These are phyloP conservation scores for Actinostola sp. DNA, from an alignment of 92 coral and sea anemone genomes.

Conservation along the genomic window DNA sequence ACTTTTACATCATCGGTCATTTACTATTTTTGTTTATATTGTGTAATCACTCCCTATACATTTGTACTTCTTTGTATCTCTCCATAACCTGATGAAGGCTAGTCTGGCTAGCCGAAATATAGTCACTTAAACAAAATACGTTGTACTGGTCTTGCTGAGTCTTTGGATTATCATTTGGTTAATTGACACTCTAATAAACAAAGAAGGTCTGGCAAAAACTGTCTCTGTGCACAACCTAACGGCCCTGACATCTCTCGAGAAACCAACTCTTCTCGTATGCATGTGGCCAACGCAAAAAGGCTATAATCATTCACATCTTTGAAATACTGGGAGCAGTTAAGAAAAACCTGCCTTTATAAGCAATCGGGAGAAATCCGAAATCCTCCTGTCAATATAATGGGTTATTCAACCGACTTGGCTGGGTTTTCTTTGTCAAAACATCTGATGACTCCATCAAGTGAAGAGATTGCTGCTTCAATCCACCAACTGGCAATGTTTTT, in stretches of 20 bases:
- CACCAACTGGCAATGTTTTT: constrained; percentile 59
- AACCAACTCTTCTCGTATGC: constrained; percentile 18
- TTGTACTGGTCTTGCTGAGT: no score
- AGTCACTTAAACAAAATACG: no score
- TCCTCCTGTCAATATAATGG: constrained; percentile 16
- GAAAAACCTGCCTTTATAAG: constrained; percentile 27
- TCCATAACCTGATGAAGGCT: no score
- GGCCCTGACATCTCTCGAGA: constrained; percentile 9
- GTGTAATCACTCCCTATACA: no score
- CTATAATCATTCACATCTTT: constrained; percentile 33
- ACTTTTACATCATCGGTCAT: no score
- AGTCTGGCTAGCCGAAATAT: no score
- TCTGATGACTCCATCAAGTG: constrained; percentile 2
- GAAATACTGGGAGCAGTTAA: no score
- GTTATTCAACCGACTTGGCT: constrained; percentile 10
- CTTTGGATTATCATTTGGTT: no score
- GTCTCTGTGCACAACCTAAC: constrained; percentile 50
- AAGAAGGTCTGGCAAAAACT: constrained; percentile 29
- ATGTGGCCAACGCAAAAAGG: constrained; percentile 52
- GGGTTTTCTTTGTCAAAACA: constrained; percentile 13
- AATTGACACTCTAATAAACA: constrained; percentile 23
- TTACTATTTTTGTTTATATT: no score
- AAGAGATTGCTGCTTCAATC: constrained; percentile 21
- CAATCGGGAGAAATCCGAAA: constrained; percentile 19
- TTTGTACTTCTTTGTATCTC: no score